Base-by-base conservation (phyloP, 2,113 vertebrate genomes). In the Cacatua alba region DNA sequence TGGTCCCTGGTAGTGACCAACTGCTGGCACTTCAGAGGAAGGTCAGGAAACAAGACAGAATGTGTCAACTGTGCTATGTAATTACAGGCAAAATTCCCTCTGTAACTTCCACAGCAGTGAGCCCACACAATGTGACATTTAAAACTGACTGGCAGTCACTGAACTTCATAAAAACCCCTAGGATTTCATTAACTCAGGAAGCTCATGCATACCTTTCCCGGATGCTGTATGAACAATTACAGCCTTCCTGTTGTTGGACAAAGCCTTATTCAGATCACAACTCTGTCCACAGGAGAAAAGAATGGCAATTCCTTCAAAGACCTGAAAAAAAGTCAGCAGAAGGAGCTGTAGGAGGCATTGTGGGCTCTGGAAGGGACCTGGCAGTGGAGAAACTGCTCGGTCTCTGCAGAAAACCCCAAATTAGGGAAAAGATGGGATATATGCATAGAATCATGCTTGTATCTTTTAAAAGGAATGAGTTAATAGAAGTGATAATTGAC, bases 151-250 rank as follows among this genome's bases (percentile, higher is more conserved):
- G 85, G 77, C 90, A 95, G 53, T 6, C 63, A 65, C 86, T 91
- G 60, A 59, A 90, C 84, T 82, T 82, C 86, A 11, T 31, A 86
- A 57, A 88, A 65, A 87, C 8, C 49, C 67, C 82, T 65, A 80
- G 62, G 78, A 88, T 68, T 93, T 93, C 74, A 92, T 75, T 88
- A 92, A 29, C 68, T 92, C 90, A 80, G 88, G 76, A 96, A 94
- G 85, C 53, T 86, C 88, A 80, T 86, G 85, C 79, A 77, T 97
- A 94, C 88, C 85, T 94, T 92, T 92, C 79, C 86, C 60, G 88
- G 92, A 97, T 86, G n/a, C 71, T 90, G 91, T 91, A 89, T 55
- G 91, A 94, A 95, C 92, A 96, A 92, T 94, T 70, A 35, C 77
- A 80, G 69, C 86, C 57, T 95, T 97, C 93, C 91, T 94, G 95